Evolutionary conservation across 1,140 invertebrate genomes (phyloP).

Genomic region (Lanistes nyassanus): DNA sequence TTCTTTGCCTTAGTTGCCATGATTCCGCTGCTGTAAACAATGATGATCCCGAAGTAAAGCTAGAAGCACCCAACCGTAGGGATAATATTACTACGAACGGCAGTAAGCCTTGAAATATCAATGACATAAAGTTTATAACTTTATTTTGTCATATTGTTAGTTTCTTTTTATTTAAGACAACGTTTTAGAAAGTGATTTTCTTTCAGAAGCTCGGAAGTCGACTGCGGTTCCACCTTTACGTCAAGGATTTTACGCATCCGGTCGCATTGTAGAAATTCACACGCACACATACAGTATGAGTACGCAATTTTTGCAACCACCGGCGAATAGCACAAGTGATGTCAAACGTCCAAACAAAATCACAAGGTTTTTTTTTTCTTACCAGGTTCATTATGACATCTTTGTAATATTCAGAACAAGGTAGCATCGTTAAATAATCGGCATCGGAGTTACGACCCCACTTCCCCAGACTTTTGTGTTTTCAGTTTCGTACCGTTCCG

Average conservation of each 20-base stretch:
- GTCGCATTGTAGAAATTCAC: background rate
- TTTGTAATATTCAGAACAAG: background rate
- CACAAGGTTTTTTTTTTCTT: constrained; percentile 31
- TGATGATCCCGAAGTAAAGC: constrained; percentile 34
- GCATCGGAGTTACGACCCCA: too few species aligned
- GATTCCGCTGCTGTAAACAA: constrained; percentile 52
- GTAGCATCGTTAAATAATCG: too few species aligned
- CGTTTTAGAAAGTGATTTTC: constrained; percentile 1
- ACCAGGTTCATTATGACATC: background rate
- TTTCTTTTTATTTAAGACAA: background rate
- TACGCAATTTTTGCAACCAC: background rate
- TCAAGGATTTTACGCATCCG: background rate
- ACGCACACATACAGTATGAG: too few species aligned
- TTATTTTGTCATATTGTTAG: background rate
- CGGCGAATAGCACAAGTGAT: constrained; percentile 34
- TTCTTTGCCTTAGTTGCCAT: constrained; percentile 57
- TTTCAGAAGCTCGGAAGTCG: background rate
- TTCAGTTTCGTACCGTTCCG: too few species aligned
- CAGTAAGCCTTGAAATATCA: background rate
- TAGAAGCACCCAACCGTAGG: too few species aligned
- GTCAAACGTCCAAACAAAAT: constrained; percentile 46
- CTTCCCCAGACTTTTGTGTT: too few species aligned
- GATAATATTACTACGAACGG: background rate
- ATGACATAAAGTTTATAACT: too few species aligned
- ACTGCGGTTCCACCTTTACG: background rate